Evolutionary conservation across 2,113 vertebrate genomes (phyloP).

Genomic region (Rhynchomys soricoides): DNA sequence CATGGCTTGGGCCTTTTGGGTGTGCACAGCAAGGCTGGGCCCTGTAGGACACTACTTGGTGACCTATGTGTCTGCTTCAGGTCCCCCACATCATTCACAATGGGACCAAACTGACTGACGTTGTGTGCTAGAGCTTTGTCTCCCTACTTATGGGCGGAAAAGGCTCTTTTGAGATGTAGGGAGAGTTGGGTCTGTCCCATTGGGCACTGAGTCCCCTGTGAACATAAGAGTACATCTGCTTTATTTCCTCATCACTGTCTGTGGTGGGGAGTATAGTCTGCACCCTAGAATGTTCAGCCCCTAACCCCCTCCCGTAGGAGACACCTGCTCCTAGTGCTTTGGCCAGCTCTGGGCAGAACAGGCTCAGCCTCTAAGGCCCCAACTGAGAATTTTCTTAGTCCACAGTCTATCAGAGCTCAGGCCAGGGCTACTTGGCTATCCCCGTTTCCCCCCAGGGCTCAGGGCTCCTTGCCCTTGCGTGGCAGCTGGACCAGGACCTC

Average conservation of each 20-base stretch:
- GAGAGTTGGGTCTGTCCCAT: background rate
- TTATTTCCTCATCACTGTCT: conserved; percentile 33
- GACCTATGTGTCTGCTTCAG: background rate
- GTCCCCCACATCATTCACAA: background rate
- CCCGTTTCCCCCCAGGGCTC: background rate
- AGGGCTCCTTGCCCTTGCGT: background rate
- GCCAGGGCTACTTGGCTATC: background rate
- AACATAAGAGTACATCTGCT: background rate
- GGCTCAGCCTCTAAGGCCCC: background rate
- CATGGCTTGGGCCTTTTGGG: background rate
- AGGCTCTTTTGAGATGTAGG: no score
- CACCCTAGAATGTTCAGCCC: background rate
- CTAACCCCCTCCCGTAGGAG: background rate
- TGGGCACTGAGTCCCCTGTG: background rate
- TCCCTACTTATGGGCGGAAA: background rate
- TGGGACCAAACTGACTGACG: background rate
- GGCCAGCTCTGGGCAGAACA: background rate
- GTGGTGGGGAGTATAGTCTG: no score
- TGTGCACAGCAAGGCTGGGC: background rate
- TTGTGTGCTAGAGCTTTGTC: background rate
- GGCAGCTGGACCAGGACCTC: conserved; percentile 70
- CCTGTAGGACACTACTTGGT: accelerated
- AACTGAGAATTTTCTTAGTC: background rate
- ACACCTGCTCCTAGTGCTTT: no score
- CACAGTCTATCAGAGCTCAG: background rate